Conservation (phyloP, 2,113 vertebrate species). For the Pelobates fuscus region DNA sequence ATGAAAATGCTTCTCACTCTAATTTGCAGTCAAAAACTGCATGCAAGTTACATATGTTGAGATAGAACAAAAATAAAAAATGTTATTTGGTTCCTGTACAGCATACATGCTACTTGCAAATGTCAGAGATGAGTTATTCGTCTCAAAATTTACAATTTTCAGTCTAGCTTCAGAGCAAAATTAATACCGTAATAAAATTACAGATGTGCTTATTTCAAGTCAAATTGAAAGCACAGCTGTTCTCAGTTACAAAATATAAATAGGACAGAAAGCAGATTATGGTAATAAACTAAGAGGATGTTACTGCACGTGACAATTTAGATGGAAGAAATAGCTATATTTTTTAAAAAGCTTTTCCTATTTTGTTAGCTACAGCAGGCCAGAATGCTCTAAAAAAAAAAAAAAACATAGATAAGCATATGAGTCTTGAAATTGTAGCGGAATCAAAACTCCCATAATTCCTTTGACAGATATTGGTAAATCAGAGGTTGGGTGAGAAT, state of each 20-base stretch:
- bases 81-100: too few species aligned
- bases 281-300: not conserved
- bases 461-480: too few species aligned
- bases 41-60: too few species aligned
- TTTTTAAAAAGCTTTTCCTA: too few species aligned
- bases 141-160: conserved; percentile 17
- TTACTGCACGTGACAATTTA: not conserved
- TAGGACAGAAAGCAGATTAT: not conserved
- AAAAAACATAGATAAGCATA: not conserved
- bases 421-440: not conserved
- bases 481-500: too few species aligned
- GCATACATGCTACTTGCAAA: not conserved
- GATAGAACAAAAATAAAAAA: too few species aligned
- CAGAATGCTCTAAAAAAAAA: too few species aligned
- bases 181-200: conserved; percentile 11
- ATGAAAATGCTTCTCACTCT: too few species aligned
- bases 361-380: too few species aligned
- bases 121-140: conserved; percentile 20
- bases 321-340: not conserved
- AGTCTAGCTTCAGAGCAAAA: not conserved
- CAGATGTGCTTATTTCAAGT: conserved; percentile 32
- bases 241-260: not conserved
- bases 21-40: too few species aligned
- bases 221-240: conserved; percentile 12
- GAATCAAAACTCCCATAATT: not conserved